phyloP scores from a whole-genome alignment of 2,888 invertebrate species.

The Dorcus parallelipipedus region DNA sequence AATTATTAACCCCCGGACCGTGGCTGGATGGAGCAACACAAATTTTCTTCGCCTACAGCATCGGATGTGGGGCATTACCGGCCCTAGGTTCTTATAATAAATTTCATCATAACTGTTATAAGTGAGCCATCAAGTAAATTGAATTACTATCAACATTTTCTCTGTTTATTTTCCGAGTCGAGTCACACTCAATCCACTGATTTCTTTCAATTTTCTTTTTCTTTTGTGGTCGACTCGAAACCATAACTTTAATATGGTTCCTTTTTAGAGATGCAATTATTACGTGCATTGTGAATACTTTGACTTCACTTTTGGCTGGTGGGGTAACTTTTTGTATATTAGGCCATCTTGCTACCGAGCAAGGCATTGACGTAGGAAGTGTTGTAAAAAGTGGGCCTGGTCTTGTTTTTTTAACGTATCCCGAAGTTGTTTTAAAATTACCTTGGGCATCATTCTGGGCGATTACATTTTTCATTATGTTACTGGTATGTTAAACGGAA shows the following conservation, averaged over 20 bases:
- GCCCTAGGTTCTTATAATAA: conserved; percentile 74
- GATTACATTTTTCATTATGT: conserved; percentile 70
- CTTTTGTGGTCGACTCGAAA: not conserved
- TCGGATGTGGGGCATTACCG: conserved; percentile 71
- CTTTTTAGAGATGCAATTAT: conserved; percentile 64
- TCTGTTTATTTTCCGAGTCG: not conserved
- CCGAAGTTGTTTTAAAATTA: conserved; percentile 69
- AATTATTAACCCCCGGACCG: conserved; percentile 52
- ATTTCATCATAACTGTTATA: conserved; percentile 73
- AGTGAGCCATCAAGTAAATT: conserved; percentile 46
- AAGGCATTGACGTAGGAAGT: conserved; percentile 50
- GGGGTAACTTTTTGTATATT: conserved; percentile 74
- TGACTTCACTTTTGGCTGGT: conserved; percentile 70
- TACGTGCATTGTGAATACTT: conserved; percentile 68
- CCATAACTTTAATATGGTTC: not conserved
- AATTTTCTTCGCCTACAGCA: conserved; percentile 76
- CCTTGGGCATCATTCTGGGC: conserved; percentile 71
- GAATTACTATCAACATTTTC: not conserved
- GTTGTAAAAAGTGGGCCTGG: conserved; percentile 66
- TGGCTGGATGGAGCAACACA: conserved; percentile 78
- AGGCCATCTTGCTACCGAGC: conserved; percentile 63
- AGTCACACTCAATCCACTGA: not conserved
- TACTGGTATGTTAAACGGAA: conserved; percentile 47
- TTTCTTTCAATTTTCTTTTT: not conserved
- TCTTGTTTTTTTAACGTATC: conserved; percentile 72